Evolutionary conservation across 2,113 vertebrate species (phyloP), one percentile per base, ranked within the genome.

Genomic region (Empidonax traillii): DNA sequence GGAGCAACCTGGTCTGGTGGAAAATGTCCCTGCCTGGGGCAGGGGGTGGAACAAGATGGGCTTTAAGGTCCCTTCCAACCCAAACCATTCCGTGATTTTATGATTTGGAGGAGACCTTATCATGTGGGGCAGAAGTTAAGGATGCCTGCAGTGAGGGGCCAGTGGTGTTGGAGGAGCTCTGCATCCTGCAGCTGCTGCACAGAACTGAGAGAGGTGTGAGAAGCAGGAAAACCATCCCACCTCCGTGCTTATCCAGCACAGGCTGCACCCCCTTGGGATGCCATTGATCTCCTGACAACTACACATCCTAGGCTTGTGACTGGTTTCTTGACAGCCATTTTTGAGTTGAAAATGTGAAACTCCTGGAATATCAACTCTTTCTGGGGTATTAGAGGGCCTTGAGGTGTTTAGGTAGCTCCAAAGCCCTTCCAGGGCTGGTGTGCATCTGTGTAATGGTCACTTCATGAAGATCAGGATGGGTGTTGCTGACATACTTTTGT

Each of bases 231-330:
- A 25, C 11, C 43, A 62, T 13, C 53, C 53, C 10, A 16, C 16
- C 33, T 37, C 61, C 10, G 0, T 2, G 9, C 4, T 75, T 61
- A 10, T 12, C 37, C 35, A n/a, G 49, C 12, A 10, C 18, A 14
- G 65, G 23, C 11, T 62, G 41, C 52, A 35, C 8, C n/a, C 27
- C 6, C 39, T 43, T 17, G 35, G 27, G 13, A 19, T 67, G 3
- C 8, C 58, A 4, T 14, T 0, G 0, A 30, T 12, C 6, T 75
- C 41, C 20, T 1, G 1, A 12, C 49, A 52, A 8, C 13, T 1
- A 2, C 52, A 11, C 5, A 23, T 7, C 20, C 15, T 1, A 37
- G 37, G 2, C 39, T 30, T 4, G 13, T 1, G 1, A 2, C 11
- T 43, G 12, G 8, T 16, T 56, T 46, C 46, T 66, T 35, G 14